These are phyloP conservation scores for Clarias platycephalus DNA, from an alignment of 2,797 vertebrate genomes.

Conservation along the genomic window DNA sequence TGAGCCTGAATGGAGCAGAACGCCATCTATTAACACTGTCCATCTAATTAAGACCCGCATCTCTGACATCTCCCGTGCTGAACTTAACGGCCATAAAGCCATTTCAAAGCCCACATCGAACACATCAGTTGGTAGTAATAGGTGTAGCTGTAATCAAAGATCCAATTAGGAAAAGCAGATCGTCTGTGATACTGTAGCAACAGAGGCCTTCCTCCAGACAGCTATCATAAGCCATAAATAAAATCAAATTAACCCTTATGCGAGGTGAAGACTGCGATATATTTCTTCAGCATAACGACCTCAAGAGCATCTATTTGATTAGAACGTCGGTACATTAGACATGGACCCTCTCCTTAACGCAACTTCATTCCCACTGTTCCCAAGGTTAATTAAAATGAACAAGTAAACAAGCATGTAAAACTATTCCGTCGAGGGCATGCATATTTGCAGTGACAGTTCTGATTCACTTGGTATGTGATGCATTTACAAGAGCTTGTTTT, in stretches of 20 bases:
- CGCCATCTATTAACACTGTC: conserved; percentile 33
- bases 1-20: conserved; percentile 38
- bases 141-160: conserved; percentile 36
- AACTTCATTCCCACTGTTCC: not conserved
- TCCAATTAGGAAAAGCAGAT: conserved; percentile 8
- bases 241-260: conserved; percentile 31
- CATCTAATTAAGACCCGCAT: conserved; percentile 18
- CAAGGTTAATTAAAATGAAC: conserved; percentile 30
- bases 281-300: not conserved
- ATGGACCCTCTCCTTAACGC: not conserved
- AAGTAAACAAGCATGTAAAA: conserved; percentile 8
- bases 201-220: not conserved
- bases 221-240: conserved; percentile 12
- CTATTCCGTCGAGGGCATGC: not conserved
- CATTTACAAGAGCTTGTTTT: not conserved
- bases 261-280: not conserved
- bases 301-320: conserved; percentile 17
- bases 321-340: not conserved
- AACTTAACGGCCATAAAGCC: conserved; percentile 39
- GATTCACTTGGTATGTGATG: not conserved
- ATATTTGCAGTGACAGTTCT: not conserved
- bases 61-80: conserved; percentile 22
- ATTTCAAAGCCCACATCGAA: conserved; percentile 12
- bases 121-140: not conserved
- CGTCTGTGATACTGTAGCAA: conserved; percentile 7